Percentiles rank a stretch among this genome's conserved stretches.
These are phyloP conservation scores for Spheniscus humboldti DNA, from an alignment of 2,797 vertebrate genomes.

Conservation along the genomic window DNA sequence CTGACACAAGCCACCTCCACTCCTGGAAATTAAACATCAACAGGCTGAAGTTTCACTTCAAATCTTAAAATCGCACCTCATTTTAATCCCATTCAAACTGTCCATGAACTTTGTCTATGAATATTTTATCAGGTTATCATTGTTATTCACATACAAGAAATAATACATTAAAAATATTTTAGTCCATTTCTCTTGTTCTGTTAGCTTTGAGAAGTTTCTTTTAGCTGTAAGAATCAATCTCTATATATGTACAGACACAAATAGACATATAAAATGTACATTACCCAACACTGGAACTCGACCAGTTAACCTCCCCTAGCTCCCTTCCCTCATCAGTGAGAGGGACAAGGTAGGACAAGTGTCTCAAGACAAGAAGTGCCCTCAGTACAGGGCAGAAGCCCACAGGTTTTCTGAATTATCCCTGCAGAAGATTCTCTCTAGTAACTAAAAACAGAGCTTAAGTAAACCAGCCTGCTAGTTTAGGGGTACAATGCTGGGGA, in stretches of 20 bases:
- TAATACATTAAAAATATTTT: not conserved
- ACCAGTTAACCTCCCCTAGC: not conserved
- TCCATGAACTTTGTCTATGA: not conserved
- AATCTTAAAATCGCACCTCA: not conserved
- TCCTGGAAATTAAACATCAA: not conserved
- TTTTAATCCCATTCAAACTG: not conserved
- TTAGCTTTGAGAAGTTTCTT: not conserved
- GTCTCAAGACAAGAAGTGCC: not conserved
- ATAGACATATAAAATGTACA: fast-evolving
- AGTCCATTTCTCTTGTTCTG: not conserved
- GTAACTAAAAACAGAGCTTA: not conserved
- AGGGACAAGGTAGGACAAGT: not conserved
- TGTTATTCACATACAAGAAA: not conserved
- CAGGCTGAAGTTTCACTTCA: not conserved
- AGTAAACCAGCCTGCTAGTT: not conserved
- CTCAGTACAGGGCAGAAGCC: not conserved
- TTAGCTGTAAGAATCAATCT: not conserved
- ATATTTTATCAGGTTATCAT: not conserved
- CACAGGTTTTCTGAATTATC: not conserved
- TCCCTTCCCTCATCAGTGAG: not conserved
- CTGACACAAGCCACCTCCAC: not conserved
- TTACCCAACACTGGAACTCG: not conserved
- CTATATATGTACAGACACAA: not conserved
- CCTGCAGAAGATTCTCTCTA: not conserved
- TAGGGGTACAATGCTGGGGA: not conserved